Conservation (phyloP, 2,797 vertebrate species). For the Tapera naevia region DNA sequence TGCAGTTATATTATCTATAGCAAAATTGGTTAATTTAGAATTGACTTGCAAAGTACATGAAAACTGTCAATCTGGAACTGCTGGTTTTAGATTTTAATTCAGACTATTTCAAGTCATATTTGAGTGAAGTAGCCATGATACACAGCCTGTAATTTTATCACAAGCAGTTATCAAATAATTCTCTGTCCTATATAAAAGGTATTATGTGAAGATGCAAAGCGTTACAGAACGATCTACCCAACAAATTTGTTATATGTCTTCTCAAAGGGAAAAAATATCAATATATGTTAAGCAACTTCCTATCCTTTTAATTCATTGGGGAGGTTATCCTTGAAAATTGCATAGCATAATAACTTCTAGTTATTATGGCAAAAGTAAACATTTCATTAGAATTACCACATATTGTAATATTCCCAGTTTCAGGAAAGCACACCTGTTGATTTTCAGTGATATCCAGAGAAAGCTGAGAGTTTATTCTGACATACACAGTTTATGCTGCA, state of each 20-base stretch:
- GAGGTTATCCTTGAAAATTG: not conserved
- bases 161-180: slow-evolving; percentile 12
- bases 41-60: slow-evolving; percentile 47
- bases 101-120: slow-evolving; percentile 31
- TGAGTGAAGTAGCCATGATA: slow-evolving; percentile 35
- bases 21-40: slow-evolving; percentile 68
- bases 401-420: not conserved
- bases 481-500: not conserved
- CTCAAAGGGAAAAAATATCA: not conserved
- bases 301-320: not conserved
- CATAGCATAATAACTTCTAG: not conserved
- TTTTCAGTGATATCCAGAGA: not conserved
- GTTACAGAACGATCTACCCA: not conserved
- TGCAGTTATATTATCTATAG: slow-evolving; percentile 59
- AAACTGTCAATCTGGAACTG: slow-evolving; percentile 26
- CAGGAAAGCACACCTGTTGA: not conserved
- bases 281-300: not conserved
- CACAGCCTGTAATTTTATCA: slow-evolving; percentile 17
- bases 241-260: not conserved
- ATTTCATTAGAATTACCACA: not conserved
- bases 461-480: not conserved
- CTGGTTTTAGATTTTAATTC: slow-evolving; percentile 54
- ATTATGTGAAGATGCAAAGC: not conserved
- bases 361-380: not conserved
- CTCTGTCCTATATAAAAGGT: not conserved